Evolutionary conservation across 2,797 vertebrate genomes (phyloP).

Genomic region (Eulemur albifrons): DNA sequence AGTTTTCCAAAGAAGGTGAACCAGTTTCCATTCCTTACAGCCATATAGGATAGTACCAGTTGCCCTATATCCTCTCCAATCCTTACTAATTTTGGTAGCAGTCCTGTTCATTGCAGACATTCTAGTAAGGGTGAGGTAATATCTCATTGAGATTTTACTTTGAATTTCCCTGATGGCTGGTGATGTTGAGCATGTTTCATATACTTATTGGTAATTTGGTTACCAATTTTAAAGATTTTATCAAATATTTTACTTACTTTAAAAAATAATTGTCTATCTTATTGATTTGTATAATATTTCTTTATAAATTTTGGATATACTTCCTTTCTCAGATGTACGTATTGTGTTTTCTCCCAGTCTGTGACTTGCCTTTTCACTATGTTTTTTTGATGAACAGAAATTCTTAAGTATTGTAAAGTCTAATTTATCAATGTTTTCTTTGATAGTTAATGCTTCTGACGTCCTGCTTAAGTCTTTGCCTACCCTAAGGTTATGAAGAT

Average conservation of each 20-base stretch:
- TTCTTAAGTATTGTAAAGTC: neutral
- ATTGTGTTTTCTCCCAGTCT: neutral
- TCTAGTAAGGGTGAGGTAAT: neutral
- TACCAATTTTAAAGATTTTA: neutral
- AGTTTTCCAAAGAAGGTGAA: neutral
- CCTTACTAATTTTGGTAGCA: neutral
- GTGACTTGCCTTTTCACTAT: neutral
- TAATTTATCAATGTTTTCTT: neutral
- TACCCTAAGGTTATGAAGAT: neutral
- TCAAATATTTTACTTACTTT: neutral
- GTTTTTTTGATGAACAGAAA: neutral
- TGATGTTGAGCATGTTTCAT: neutral
- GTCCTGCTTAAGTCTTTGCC: neutral
- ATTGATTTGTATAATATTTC: neutral
- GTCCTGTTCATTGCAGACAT: neutral
- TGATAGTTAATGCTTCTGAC: constrained; percentile 7
- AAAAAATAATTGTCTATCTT: neutral
- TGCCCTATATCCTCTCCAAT: neutral
- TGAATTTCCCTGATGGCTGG: neutral
- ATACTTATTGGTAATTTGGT: neutral
- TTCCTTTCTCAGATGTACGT: constrained; percentile 6
- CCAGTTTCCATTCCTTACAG: neutral
- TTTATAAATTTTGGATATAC: neutral
- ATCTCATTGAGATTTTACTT: neutral
- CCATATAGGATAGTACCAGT: neutral